These are phyloP conservation scores for Gobio gobio DNA, from an alignment of 2,113 vertebrate genomes.

Conservation along the genomic window DNA sequence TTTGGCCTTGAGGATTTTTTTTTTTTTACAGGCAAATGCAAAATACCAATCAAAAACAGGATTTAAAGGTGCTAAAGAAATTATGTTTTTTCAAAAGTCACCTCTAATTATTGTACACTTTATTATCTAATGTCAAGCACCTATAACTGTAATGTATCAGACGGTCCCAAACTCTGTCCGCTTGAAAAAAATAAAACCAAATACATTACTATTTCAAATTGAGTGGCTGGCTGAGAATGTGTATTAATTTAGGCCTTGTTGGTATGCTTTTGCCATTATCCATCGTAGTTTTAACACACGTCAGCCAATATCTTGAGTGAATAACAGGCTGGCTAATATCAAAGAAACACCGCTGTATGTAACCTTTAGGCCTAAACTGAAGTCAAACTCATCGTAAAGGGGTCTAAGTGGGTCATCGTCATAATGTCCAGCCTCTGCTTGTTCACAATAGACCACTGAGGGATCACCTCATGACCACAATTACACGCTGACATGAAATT, in stretches of 20 bases:
- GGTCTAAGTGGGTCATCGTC: constrained; percentile 21
- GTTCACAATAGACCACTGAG: neutral
- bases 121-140: neutral
- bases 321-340: constrained; percentile 6
- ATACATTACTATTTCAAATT: neutral
- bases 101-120: neutral
- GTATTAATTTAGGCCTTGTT: neutral
- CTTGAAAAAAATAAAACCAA: neutral
- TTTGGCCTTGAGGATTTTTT: neutral
- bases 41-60: neutral
- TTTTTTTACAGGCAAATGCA: neutral
- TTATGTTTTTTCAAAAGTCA: neutral
- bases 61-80: neutral
- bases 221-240: neutral
- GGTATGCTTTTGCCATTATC: neutral
- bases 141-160: neutral
- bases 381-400: constrained; percentile 18
- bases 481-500: constrained; percentile 7
- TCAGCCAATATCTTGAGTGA: neutral
- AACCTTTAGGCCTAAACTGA: constrained; percentile 25
- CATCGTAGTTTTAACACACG: neutral
- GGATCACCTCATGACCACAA: constrained; percentile 8
- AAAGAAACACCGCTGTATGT: constrained; percentile 24
- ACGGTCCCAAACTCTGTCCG: neutral
- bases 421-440: constrained; percentile 5